Percentiles rank a stretch among this genome's conserved stretches.
Evolutionary conservation across 2,888 invertebrate species (phyloP).

Genomic region (Temnothorax ravouxi): DNA sequence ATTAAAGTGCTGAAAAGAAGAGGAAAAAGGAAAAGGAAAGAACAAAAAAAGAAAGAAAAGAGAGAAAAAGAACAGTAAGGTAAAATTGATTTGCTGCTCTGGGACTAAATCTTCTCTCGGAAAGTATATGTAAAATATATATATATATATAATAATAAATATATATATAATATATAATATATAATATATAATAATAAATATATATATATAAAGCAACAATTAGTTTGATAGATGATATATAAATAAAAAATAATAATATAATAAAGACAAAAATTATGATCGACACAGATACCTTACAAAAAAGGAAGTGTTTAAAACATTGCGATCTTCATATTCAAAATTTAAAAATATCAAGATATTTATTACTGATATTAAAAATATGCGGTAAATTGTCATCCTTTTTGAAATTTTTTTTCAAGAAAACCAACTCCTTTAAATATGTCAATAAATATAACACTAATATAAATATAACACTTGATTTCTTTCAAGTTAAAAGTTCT

Average conservation of each 20-base stretch:
- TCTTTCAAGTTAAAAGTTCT: not conserved
- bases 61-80: constrained; percentile 25
- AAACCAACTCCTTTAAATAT: not conserved
- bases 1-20: constrained; percentile 42
- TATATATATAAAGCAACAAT: not conserved
- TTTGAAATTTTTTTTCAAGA: not conserved
- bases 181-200: not conserved
- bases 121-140: constrained; percentile 5
- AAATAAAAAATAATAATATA: not conserved
- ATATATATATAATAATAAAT: not conserved
- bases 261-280: not conserved
- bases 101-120: not conserved
- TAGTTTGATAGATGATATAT: not conserved
- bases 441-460: not conserved
- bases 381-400: not conserved
- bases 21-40: not conserved
- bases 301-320: not conserved
- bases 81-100: constrained; percentile 52
- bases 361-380: not conserved
- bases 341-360: not conserved
- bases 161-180: not conserved
- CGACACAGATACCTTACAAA: not conserved
- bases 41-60: not conserved
- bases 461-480: not conserved
- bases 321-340: not conserved